Conservation (phyloP, 2,113 vertebrate species). For the Neotragus pygmaeus region DNA sequence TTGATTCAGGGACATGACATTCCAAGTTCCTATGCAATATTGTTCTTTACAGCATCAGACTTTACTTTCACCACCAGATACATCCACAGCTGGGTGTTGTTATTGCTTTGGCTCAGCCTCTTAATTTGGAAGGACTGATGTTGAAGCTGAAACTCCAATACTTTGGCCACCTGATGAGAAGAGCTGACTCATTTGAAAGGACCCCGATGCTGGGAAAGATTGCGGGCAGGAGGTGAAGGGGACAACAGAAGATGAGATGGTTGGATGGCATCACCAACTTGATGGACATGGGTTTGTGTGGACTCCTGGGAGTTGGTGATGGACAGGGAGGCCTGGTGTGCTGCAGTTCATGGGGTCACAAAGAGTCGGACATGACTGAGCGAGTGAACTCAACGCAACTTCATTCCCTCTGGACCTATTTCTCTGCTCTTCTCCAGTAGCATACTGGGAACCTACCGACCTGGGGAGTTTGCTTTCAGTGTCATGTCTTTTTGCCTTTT, state of each 20-base stretch:
- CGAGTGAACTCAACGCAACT: background rate
- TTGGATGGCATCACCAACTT: no score
- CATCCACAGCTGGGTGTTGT: background rate
- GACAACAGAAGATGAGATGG: no score
- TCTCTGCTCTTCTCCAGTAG: background rate
- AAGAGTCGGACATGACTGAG: no score
- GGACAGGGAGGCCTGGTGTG: no score
- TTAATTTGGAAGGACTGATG: background rate
- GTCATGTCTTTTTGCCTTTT: background rate
- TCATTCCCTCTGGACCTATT: background rate
- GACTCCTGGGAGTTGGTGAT: no score
- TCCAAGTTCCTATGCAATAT: background rate
- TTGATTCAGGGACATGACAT: background rate
- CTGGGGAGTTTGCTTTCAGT: background rate
- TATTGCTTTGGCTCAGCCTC: background rate
- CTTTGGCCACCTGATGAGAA: no score
- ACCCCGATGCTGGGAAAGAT: no score
- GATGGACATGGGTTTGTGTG: no score
- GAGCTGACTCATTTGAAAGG: no score
- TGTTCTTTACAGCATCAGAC: background rate
- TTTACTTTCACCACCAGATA: background rate
- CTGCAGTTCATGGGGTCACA: rapidly evolving
- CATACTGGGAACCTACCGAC: background rate
- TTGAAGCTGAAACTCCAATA: no score
- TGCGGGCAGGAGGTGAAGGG: no score